These are phyloP conservation scores for Sylvilagus floridanus DNA, from an alignment of 2,797 vertebrate genomes.

Conservation along the genomic window DNA sequence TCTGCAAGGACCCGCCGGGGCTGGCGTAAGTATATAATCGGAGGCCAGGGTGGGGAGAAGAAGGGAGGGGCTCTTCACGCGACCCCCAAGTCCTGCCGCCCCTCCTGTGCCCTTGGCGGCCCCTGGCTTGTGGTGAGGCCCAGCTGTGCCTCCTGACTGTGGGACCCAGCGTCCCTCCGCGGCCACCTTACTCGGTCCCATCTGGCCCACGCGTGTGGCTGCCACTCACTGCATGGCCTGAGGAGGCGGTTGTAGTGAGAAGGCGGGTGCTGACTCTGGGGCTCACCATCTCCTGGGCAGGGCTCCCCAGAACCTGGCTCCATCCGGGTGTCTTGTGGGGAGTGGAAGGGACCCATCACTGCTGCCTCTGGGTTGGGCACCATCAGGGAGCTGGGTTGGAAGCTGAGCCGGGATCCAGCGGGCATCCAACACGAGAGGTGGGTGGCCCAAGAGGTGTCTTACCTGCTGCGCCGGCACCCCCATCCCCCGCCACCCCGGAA, in stretches of 20 bases:
- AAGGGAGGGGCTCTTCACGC: accelerated
- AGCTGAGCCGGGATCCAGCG: no score
- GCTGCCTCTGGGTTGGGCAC: accelerated
- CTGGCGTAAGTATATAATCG: accelerated
- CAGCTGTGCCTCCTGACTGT: not conserved
- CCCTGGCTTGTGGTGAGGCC: not conserved
- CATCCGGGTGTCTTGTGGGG: no score
- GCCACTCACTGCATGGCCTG: not conserved
- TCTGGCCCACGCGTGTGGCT: no score
- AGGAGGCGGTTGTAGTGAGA: not conserved
- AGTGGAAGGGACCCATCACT: no score
- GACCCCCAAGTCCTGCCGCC: not conserved
- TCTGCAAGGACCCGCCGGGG: not conserved
- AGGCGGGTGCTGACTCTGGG: not conserved
- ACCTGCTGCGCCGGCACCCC: no score
- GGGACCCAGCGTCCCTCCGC: not conserved
- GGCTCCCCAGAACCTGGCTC: not conserved
- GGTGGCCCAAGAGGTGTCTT: no score
- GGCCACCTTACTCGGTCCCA: not conserved
- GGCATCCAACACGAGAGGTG: no score
- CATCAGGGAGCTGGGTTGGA: not conserved
- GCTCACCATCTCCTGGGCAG: not conserved
- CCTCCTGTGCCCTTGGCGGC: not conserved
- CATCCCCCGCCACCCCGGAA: not conserved
- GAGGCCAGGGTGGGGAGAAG: not conserved